Base-by-base conservation (phyloP, 2,797 vertebrate species). In the Phyllotis vaccarum region DNA sequence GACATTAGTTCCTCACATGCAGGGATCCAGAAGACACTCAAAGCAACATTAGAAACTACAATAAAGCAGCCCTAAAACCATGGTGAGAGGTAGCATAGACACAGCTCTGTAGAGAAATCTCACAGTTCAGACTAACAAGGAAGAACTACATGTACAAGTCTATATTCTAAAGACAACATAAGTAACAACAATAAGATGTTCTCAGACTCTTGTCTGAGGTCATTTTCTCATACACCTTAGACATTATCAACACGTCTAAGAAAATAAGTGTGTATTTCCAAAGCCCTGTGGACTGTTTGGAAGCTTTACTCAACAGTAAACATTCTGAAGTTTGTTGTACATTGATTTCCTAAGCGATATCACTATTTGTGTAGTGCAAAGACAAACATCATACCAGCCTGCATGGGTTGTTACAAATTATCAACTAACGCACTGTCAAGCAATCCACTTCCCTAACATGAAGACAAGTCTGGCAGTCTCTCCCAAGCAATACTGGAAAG, bases 71-170 rank as follows among this genome's bases (percentile, higher is more conserved):
- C 12, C 46, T 9, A 29, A 64, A 60, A 31, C 40, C 40, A 24
- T 6, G 12, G 31, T 0, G 12, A 54, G 6, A 34, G 24, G 31
- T 10, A 10, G 43, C 1, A 29, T 9, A 14, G 40, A 49, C 68
- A 72, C 3, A 56, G 21, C 34, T 46, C 60, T 3, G 22, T 2
- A 10, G 2, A 27, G 12, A 64, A 16, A 27, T 2, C 5, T 34
- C 43, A 62, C 72, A 78, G 74, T 21, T 5, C 52, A 43, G 14
- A 43, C 40, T 13, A 13, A 49, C 68, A 29, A 37, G 40, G 10
- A 31, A 83, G 52, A 16, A 29, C 3, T 17, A 17, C 3, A 12
- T 16, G 24, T 3, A 1, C 6, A n/a, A 0, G 1, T 12, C 27
- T 37, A 58, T 34, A 10, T 2, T 75, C 19, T 54, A 90, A 89